These are phyloP conservation scores for Astur gentilis DNA, from an alignment of 2,113 vertebrate genomes.

Conservation along the genomic window DNA sequence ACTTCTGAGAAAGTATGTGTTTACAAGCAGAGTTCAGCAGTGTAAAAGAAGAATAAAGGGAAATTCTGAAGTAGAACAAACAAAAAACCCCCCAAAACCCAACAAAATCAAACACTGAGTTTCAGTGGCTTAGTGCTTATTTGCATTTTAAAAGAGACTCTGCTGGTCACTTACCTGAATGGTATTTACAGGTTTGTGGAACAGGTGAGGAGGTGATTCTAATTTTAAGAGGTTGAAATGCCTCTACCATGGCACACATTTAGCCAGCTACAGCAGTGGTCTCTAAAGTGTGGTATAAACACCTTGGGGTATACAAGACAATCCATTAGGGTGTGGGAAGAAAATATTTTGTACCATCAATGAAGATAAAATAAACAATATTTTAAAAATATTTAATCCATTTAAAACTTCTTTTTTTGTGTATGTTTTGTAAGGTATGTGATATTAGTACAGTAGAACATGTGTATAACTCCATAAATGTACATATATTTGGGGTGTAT, in stretches of 20 bases:
- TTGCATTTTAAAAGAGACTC: not conserved
- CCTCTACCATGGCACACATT: accelerated
- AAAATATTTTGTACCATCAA: not conserved
- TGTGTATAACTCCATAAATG: not conserved
- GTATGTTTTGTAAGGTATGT: not conserved
- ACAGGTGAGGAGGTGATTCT: not conserved
- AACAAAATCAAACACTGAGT: not conserved
- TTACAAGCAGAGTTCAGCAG: not conserved
- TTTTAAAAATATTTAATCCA: not conserved
- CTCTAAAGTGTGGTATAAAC: not conserved
- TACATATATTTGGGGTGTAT: accelerated
- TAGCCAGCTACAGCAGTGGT: no score
- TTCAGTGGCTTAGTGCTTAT: not conserved
- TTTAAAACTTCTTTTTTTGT: not conserved
- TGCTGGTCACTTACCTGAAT: not conserved
- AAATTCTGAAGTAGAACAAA: not conserved
- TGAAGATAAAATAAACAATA: not conserved
- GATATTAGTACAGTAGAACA: not conserved
- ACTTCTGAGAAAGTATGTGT: not conserved
- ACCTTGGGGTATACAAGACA: not conserved
- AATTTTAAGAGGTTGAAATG: not conserved
- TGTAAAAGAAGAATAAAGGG: not conserved
- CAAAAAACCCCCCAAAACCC: no score
- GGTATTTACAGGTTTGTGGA: not conserved
- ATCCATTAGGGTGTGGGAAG: not conserved